Conservation (phyloP, 2,797 vertebrate genomes). For the Benthosema pterotum region DNA sequence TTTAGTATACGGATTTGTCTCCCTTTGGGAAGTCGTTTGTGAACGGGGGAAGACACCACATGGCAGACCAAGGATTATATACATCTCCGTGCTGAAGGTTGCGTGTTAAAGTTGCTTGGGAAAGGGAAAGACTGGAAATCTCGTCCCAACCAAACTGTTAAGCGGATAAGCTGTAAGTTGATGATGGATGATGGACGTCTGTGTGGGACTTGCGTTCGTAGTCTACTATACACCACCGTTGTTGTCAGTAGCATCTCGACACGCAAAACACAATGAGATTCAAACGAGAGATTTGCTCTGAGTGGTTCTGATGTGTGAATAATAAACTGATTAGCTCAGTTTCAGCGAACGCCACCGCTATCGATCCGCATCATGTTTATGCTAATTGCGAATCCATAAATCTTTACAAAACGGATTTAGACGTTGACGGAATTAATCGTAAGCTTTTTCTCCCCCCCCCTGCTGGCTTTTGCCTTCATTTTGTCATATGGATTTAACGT, state of each 20-base stretch:
- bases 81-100: too few species aligned
- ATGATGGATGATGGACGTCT: too few species aligned
- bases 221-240: slow-evolving; percentile 9
- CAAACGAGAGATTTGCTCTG: slow-evolving; percentile 54
- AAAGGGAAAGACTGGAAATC: too few species aligned
- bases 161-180: too few species aligned
- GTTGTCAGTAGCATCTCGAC: slow-evolving; percentile 38
- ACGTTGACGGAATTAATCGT: slow-evolving; percentile 61
- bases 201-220: too few species aligned
- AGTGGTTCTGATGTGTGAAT: slow-evolving; percentile 59
- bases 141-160: too few species aligned
- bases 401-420: slow-evolving; percentile 77
- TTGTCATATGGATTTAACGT: slow-evolving; percentile 61
- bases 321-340: slow-evolving; percentile 73
- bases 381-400: slow-evolving; percentile 79
- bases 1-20: too few species aligned
- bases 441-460: slow-evolving; percentile 63
- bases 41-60: too few species aligned
- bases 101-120: too few species aligned
- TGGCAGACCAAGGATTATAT: too few species aligned
- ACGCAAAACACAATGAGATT: slow-evolving; percentile 28
- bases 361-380: slow-evolving; percentile 72
- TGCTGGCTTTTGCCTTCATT: slow-evolving; percentile 36
- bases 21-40: too few species aligned
- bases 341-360: slow-evolving; percentile 76